These are phyloP conservation scores for Muntiacus reevesi DNA, from an alignment of 2,113 vertebrate genomes.

Conservation along the genomic window DNA sequence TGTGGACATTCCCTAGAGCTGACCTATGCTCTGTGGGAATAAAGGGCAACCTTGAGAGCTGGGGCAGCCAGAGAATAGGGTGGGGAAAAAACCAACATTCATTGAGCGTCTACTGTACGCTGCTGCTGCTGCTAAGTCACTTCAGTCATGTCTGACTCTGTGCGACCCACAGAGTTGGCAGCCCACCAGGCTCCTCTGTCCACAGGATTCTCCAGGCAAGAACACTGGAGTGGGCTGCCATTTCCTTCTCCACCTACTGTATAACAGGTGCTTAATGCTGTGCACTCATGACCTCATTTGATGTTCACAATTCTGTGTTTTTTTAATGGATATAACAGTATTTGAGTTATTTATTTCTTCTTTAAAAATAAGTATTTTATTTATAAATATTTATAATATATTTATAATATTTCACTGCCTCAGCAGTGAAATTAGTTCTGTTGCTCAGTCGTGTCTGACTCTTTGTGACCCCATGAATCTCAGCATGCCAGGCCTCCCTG, in stretches of 20 bases:
- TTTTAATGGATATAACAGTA: background rate
- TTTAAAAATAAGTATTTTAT: background rate
- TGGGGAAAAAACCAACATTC: background rate
- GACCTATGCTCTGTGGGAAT: background rate
- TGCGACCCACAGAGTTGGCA: rapidly evolving
- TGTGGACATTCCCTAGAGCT: background rate
- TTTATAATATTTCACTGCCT: background rate
- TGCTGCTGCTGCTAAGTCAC: background rate
- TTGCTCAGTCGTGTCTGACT: no score
- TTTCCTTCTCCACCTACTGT: background rate
- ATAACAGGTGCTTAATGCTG: background rate
- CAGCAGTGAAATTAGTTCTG: background rate
- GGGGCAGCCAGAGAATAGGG: background rate
- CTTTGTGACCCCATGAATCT: no score
- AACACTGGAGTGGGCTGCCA: background rate
- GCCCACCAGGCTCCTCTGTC: background rate
- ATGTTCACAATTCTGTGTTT: background rate
- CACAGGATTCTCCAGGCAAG: background rate
- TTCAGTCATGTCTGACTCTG: background rate
- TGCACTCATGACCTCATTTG: background rate
- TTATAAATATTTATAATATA: background rate
- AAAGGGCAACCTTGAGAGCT: background rate
- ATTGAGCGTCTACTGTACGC: background rate
- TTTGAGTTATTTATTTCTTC: background rate
- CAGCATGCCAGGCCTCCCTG: no score